Base-by-base conservation (phyloP, 1,140 invertebrate species). In the Mamestra configurata region DNA sequence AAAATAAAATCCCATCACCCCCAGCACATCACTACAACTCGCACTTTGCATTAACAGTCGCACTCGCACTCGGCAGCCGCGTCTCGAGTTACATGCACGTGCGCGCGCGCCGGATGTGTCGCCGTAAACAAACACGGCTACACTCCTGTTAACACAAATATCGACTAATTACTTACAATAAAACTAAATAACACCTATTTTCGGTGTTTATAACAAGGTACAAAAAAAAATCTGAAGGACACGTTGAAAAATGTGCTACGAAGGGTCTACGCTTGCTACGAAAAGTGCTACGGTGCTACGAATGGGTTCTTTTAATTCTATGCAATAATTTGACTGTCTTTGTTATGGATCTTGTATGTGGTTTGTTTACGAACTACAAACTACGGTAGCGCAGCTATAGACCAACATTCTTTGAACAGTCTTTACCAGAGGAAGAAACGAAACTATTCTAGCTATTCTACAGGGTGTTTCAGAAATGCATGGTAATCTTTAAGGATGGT, bases 51-150 rank as follows among this genome's bases (percentile, higher is more conserved):
- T 92, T 90, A 90, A 64, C 84, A 83, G 81, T 80, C 72, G 53
- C 77, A n/a, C n/a, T n/a, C n/a, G n/a, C n/a, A 81, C 79, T 73
- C 66, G 64, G 37, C 57, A 37, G 64, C 80, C 46, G 72, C 76
- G 76, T 71, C 81, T 93, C 89, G 85, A 78, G 89, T 93, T 92
- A 90, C 91, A 71, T 72, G 87, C 91, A 92, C 91, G 91, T 92
- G 91, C 90, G 87, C 86, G 90, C n/a, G n/a, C 90, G 87, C 86
- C 90, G 92, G 92, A 93, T 90, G 88, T 91, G 92, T 93, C 91
- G 87, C 92, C 90, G 90, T 92, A 93, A 93, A 92, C 90, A 93
- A 93, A 93, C 86, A 89, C 85, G 80, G 83, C 83, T 78, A 77
- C 72, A 49, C 70, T 72, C 70, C 77, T 66, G 61, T 40, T 64